Conservation (phyloP, 1,140 invertebrate species). For the Solenopsis fugax region DNA sequence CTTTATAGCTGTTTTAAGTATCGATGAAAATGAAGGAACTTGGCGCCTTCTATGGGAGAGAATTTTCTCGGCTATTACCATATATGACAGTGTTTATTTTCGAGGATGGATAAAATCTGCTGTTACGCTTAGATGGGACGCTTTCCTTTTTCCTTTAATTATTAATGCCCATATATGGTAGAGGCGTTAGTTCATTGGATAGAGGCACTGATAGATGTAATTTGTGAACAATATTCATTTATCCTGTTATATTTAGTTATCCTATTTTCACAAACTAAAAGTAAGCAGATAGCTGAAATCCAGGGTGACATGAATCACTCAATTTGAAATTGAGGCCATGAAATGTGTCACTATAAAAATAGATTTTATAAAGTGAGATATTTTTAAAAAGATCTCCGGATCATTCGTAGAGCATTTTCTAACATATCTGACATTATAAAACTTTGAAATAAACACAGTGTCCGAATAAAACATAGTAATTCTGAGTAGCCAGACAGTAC, state of each 20-base stretch:
- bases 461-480: not conserved
- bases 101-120: not conserved
- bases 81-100: slow-evolving; percentile 2
- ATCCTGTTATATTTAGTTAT: not conserved
- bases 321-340: not conserved
- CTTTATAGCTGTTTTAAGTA: slow-evolving; percentile 15
- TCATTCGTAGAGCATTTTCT: not conserved
- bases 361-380: not conserved
- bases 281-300: slow-evolving; percentile 10
- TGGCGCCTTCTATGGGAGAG: not conserved
- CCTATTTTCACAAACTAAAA: not conserved
- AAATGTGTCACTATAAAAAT: slow-evolving; percentile 15
- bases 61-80: slow-evolving; percentile 25
- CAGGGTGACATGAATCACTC: not conserved
- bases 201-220: not conserved
- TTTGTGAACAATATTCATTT: not conserved
- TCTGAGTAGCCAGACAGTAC: not conserved
- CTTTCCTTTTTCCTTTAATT: slow-evolving; percentile 10
- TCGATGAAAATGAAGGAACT: slow-evolving; percentile 20
- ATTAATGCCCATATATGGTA: not conserved
- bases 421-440: not conserved
- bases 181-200: not conserved
- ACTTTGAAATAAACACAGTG: not conserved
- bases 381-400: not conserved
- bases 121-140: not conserved